Evolutionary conservation across 2,888 invertebrate genomes (phyloP).

Genomic region (Venustoraphidia nigricollis): DNA sequence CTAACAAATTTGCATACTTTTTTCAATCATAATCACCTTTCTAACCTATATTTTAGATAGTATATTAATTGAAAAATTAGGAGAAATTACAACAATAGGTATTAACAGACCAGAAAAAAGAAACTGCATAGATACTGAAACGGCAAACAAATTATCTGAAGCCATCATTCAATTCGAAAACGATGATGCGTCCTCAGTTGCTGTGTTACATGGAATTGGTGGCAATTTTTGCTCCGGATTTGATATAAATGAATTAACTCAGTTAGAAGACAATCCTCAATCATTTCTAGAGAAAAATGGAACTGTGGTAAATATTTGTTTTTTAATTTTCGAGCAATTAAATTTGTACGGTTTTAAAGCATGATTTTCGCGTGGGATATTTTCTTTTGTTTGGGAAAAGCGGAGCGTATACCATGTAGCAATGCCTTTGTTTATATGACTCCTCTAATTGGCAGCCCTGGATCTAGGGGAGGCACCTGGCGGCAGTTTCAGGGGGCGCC

Average conservation of each 20-base stretch:
- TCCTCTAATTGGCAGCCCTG: no score
- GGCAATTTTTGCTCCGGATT: conserved; percentile 89
- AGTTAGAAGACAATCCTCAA: conserved; percentile 14
- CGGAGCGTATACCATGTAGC: no score
- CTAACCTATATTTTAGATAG: no score
- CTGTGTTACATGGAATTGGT: conserved; percentile 79
- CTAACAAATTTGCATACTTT: no score
- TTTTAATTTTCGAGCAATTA: no score
- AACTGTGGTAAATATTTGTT: conserved; percentile 29
- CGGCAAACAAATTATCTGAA: conserved; percentile 47
- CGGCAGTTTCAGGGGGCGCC: no score
- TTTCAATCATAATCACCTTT: no score
- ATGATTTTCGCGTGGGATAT: no score
- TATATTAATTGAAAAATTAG: conserved; percentile 39
- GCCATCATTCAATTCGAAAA: conserved; percentile 69
- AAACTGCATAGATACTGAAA: conserved; percentile 64
- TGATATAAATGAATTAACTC: conserved; percentile 62
- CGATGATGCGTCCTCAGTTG: conserved; percentile 50
- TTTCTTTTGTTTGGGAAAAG: no score
- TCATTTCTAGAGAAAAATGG: conserved; percentile 26
- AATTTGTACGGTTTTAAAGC: no score
- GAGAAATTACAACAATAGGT: conserved; percentile 59
- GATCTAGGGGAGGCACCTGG: no score
- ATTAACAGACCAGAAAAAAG: conserved; percentile 72
- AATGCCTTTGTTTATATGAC: no score